Base-by-base conservation (phyloP, 2,113 vertebrate genomes). In the Brachionichthys hirsutus region DNA sequence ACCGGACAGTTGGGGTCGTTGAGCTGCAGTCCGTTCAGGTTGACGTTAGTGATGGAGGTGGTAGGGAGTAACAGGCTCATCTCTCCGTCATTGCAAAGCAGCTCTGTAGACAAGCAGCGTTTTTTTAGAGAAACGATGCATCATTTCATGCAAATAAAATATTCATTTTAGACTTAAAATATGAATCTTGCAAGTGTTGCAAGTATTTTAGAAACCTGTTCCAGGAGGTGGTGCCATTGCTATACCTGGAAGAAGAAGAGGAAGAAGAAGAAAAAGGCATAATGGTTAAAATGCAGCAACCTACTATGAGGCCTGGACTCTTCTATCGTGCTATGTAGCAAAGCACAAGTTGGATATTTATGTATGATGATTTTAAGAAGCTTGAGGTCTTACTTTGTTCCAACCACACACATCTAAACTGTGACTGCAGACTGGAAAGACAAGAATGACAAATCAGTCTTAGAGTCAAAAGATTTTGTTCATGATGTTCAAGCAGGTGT, bases 361-460 rank as follows among this genome's bases (percentile, higher is more conserved):
- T 14, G 50, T 55, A 9, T 56, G 54, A 59, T 13, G 3, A n/a
- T 59, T 54, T 0, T 15, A 30, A 2, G 20, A 40, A 44, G 47
- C 16, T 22, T 6, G 52, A 22, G n/a, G 12, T 62, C 89, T 90
- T 87, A 92, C 90, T 82, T 81, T 90, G 90, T 36, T 85, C 78
- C 50, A 92, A 58, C 90, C 90, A 91, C 16, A 90, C 38, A 12
- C 90, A 91, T 45, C 82, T 78, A 24, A 75, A 63, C 44, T 80
- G 67, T 3, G 90, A 92, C 85, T 92, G 90, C 63, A 85, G 79
- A 65, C 89, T 92, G 81, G 57, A 72, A 73, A 75, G 52, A 73
- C 35, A 71, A 68, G 17, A 70, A 30, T 43, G 12, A 41, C 20
- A 43, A 16, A 67, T 80, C 54, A 2, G 0, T 12, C 22, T 22